A percentile compares a stretch with the other conserved stretches of the same genome.
Evolutionary conservation across 2,113 vertebrate genomes (phyloP).

Genomic region (Cinclus cinclus): DNA sequence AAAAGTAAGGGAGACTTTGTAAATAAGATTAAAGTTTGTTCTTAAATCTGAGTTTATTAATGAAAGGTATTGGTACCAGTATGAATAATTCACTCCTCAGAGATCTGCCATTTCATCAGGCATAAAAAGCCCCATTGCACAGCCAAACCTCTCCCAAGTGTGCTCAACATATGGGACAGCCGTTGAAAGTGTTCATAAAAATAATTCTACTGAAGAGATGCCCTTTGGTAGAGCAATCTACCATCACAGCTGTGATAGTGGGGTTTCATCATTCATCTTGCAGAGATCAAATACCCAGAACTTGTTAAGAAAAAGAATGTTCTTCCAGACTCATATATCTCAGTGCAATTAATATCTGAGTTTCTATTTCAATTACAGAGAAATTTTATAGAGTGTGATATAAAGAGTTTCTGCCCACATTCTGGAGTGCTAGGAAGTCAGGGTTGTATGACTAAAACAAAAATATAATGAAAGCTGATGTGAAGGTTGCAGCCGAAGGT

Average conservation of each 20-base stretch:
- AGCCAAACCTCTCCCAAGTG: background rate
- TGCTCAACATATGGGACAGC: background rate
- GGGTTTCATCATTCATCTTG: background rate
- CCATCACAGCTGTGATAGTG: background rate
- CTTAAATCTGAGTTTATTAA: constrained; percentile 18
- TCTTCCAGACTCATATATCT: background rate
- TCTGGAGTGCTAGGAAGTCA: background rate
- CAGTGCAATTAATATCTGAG: background rate
- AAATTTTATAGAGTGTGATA: background rate
- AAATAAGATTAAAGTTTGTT: background rate
- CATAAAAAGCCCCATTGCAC: background rate
- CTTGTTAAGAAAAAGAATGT: constrained; percentile 1
- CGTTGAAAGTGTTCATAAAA: constrained; percentile 30
- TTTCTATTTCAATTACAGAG: background rate
- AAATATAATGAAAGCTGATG: background rate
- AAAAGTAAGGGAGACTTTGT: background rate
- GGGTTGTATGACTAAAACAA: background rate
- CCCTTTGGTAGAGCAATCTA: background rate
- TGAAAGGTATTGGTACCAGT: background rate
- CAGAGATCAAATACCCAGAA: constrained; percentile 15
- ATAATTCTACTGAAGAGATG: background rate
- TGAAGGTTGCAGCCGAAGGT: background rate
- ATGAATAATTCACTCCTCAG: constrained; percentile 24
- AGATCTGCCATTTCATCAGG: constrained; percentile 25
- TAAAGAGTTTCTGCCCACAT: background rate